phyloP scores from a whole-genome alignment of 2,888 invertebrate species.

The Thymelicus acteon region DNA sequence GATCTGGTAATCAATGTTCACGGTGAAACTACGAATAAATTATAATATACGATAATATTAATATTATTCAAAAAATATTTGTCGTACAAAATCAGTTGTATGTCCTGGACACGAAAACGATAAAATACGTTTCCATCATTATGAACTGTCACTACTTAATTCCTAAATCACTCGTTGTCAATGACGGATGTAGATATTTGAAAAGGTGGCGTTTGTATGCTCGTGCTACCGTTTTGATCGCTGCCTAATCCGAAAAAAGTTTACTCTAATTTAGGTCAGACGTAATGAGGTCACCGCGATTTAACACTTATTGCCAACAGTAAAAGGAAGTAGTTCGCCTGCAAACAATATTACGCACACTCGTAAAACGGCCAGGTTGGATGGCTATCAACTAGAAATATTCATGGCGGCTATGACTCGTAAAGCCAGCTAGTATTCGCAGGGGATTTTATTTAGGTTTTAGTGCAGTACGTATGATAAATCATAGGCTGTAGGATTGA shows the following conservation, averaged over 20 bases:
- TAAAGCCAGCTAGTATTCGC: conserved; percentile 29
- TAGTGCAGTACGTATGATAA: neutral
- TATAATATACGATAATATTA: too few species aligned
- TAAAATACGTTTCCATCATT: too few species aligned
- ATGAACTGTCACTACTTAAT: too few species aligned
- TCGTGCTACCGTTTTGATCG: neutral
- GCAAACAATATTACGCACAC: conserved; percentile 25
- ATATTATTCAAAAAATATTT: too few species aligned
- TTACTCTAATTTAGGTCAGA: conserved; percentile 9
- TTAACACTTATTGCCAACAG: conserved; percentile 27
- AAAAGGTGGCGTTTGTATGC: too few species aligned
- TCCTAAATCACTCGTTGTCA: too few species aligned
- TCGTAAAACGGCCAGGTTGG: conserved; percentile 34
- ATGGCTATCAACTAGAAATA: conserved; percentile 33
- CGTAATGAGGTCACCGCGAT: conserved; percentile 23
- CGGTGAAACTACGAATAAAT: too few species aligned
- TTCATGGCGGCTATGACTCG: conserved; percentile 32
- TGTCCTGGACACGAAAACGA: too few species aligned
- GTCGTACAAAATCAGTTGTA: too few species aligned
- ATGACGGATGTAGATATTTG: too few species aligned
- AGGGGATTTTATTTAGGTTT: conserved; percentile 32
- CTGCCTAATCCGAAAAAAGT: neutral
- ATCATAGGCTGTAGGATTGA: neutral
- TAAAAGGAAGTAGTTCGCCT: conserved; percentile 32
- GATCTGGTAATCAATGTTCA: too few species aligned